phyloP scores from a whole-genome alignment of 1,140 invertebrate genomes.

The Microplitis mediator region DNA sequence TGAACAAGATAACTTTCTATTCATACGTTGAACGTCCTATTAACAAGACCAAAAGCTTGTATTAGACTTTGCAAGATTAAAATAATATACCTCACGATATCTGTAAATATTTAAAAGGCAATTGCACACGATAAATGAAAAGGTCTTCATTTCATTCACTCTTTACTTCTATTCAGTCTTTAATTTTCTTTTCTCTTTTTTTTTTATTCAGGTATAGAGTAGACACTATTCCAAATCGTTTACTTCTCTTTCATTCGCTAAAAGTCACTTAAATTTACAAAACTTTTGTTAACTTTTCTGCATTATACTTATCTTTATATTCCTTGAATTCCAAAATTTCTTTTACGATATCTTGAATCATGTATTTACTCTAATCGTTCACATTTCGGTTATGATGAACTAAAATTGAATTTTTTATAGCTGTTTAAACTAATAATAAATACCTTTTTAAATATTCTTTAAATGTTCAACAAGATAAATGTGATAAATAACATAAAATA shows the following conservation, averaged over 20 bases:
- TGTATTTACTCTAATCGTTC: neutral
- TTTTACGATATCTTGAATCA: neutral
- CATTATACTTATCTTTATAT: constrained; percentile 3
- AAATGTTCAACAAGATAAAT: no score
- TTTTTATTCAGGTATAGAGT: neutral
- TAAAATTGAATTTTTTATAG: no score
- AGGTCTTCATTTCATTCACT: neutral
- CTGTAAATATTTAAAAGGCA: constrained; percentile 23
- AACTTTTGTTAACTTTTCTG: constrained; percentile 17
- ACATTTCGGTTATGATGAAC: no score
- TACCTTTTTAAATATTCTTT: no score
- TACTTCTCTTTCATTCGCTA: constrained; percentile 2
- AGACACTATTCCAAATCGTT: constrained; percentile 10
- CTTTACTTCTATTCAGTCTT: constrained; percentile 2
- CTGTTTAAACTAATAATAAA: no score
- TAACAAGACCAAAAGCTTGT: neutral
- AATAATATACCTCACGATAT: neutral
- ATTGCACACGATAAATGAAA: constrained; percentile 4
- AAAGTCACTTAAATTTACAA: neutral
- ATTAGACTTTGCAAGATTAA: neutral
- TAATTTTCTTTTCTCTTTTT: neutral
- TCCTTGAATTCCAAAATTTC: neutral
- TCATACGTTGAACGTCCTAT: constrained; percentile 8
- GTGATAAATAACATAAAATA: no score
- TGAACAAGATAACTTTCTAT: neutral